Evolutionary conservation across 2,113 vertebrate genomes (phyloP).

Genomic region (Chunga burmeisteri): DNA sequence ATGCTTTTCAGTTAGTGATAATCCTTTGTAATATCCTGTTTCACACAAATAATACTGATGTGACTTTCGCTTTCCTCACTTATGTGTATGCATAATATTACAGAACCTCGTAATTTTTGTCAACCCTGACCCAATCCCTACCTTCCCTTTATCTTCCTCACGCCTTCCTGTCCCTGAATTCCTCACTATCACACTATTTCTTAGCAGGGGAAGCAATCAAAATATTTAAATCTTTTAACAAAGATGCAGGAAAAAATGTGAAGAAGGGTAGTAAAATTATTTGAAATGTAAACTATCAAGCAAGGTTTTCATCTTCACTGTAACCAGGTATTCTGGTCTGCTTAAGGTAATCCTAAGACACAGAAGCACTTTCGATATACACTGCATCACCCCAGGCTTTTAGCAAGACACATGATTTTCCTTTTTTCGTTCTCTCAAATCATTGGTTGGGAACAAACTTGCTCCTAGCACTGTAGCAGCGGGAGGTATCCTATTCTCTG

Average conservation of each 20-base stretch:
- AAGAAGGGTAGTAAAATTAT: not conserved
- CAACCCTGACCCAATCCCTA: not conserved
- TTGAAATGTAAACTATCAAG: not conserved
- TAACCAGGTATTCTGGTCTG: not conserved
- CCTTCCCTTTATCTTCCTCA: not conserved
- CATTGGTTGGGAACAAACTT: not conserved
- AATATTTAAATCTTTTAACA: not conserved
- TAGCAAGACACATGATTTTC: not conserved
- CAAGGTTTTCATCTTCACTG: not conserved
- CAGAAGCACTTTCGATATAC: not conserved
- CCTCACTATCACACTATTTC: not conserved
- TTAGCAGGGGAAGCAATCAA: not conserved
- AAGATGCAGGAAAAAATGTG: not conserved
- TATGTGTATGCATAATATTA: not conserved
- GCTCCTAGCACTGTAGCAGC: not conserved
- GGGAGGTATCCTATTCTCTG: not conserved
- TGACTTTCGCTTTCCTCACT: not conserved
- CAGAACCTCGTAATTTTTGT: rapidly evolving
- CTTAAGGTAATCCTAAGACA: not conserved
- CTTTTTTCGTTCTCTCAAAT: not conserved
- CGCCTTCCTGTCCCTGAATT: not conserved
- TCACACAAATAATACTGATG: not conserved
- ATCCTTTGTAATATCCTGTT: not conserved
- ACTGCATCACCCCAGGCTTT: not conserved
- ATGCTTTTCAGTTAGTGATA: not conserved